Evolutionary conservation across 2,797 vertebrate genomes (phyloP), one percentile per base, ranked within the genome.

Genomic region (Chelon labrosus): DNA sequence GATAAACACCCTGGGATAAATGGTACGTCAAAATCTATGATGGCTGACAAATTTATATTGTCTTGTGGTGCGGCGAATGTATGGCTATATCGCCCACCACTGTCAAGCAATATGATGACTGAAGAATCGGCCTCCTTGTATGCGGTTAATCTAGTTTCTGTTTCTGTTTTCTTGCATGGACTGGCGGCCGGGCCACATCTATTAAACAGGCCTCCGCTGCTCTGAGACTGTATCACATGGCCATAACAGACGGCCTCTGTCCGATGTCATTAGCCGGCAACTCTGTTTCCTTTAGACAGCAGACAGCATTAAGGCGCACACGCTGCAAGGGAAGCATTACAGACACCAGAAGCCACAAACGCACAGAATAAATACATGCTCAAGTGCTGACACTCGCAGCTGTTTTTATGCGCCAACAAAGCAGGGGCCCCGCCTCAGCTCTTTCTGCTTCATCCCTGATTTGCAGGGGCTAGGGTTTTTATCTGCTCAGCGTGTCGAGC

Each of bases 181-280:
- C 76, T 58, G 65, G 67, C 69, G 76, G 69, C 82, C 75, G 77
- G 63, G 70, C 46, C 70, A 62, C 63, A 79, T 85, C 77, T 78
- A 88, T 83, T 80, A 83, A 90, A 72, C 59, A 76, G 67, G 75
- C 77, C 77, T 77, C 72, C 12, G 60, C 67, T 50, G 70, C 77
- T 70, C 62, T 35, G 77, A 80, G 89, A 79, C 68, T 47, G 82
- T 88, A 90, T 92, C 91, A 89, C 90, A 93, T 87, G 91, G 86
- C 85, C 82, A 62, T 79, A 91, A 93, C 92, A 89, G 92, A 94
- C 88, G 87, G 88, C 75, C 86, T 73, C 88, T 93, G 92, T 93
- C 94, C 93, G 83, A 89, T 84, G 70, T 84, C 88, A 92, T 95
- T 94, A 94, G 89, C 73, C 46, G 79, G 88, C 88, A 85, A 82